Evolutionary conservation across 2,888 invertebrate genomes (phyloP).

Genomic region (Noctuana brunneofusca): DNA sequence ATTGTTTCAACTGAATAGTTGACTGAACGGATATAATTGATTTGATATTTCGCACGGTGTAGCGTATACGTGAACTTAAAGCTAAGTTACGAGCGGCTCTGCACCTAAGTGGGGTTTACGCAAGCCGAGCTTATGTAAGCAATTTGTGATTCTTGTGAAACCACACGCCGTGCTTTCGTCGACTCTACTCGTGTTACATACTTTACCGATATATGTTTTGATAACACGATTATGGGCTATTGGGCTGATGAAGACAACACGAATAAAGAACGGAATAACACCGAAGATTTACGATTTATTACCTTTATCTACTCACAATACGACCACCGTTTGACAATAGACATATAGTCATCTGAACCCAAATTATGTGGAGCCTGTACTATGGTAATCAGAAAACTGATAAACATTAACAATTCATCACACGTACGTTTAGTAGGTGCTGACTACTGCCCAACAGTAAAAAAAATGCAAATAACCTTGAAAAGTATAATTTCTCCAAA

Average conservation of each 20-base stretch:
- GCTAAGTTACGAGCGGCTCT: constrained; percentile 61
- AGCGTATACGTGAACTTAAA: constrained; percentile 70
- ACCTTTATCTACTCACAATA: no score
- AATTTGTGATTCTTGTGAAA: constrained; percentile 74
- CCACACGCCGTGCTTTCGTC: constrained; percentile 64
- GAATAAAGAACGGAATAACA: neutral
- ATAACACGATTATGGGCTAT: constrained; percentile 25
- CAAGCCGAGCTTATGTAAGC: constrained; percentile 75
- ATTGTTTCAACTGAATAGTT: constrained; percentile 16
- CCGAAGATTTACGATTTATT: neutral
- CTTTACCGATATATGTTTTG: constrained; percentile 28
- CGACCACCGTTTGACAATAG: no score
- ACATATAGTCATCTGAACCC: no score
- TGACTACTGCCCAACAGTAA: no score
- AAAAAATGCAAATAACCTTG: constrained; percentile 2
- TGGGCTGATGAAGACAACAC: neutral
- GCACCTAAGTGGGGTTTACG: constrained; percentile 72
- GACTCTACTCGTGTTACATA: constrained; percentile 50
- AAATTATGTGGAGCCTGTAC: no score
- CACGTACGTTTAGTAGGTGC: no score
- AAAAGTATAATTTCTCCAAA: constrained; percentile 9
- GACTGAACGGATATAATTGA: constrained; percentile 44
- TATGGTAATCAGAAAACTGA: no score
- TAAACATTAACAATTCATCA: no score
- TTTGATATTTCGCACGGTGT: constrained; percentile 62